phyloP scores from a whole-genome alignment of 1,140 invertebrate genomes.

The Papilio helenus region DNA sequence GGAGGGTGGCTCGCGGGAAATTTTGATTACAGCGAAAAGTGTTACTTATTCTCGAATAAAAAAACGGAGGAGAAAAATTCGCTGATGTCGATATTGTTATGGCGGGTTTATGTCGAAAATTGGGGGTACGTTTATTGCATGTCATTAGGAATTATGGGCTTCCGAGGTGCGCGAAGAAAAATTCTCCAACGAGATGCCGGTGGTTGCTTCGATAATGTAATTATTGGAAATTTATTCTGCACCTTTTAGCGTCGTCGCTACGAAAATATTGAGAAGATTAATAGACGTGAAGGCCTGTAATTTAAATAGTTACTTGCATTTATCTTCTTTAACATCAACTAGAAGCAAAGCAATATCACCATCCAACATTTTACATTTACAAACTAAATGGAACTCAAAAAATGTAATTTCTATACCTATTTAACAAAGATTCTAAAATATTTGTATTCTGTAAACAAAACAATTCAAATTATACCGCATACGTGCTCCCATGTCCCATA shows the following conservation, averaged over 20 bases:
- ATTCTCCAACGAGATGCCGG: conserved; percentile 66
- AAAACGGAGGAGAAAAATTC: conserved; percentile 74
- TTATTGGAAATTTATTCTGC: conserved; percentile 81
- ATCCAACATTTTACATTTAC: too few species aligned
- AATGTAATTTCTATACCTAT: too few species aligned
- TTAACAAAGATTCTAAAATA: not conserved
- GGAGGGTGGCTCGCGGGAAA: conserved; percentile 58
- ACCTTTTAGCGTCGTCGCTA: conserved; percentile 42
- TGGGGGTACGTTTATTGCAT: conserved; percentile 83
- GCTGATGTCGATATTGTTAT: conserved; percentile 83
- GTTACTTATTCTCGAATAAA: conserved; percentile 82
- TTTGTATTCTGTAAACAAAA: conserved; percentile 45
- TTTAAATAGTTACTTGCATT: not conserved
- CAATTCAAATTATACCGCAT: conserved; percentile 74
- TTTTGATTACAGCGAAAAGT: conserved; percentile 81
- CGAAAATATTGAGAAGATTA: conserved; percentile 17
- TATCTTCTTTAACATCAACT: not conserved
- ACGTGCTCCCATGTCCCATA: conserved; percentile 78
- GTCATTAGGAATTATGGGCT: conserved; percentile 83
- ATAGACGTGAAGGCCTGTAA: not conserved
- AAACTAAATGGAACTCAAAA: too few species aligned
- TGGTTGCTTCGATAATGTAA: conserved; percentile 78
- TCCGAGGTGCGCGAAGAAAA: conserved; percentile 72
- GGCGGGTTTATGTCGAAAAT: conserved; percentile 82
- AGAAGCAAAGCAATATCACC: too few species aligned